A percentile compares a stretch with the other conserved stretches of the same genome.
Conservation (phyloP, 2,888 invertebrate genomes). For the Lasioglossum villosulum region DNA sequence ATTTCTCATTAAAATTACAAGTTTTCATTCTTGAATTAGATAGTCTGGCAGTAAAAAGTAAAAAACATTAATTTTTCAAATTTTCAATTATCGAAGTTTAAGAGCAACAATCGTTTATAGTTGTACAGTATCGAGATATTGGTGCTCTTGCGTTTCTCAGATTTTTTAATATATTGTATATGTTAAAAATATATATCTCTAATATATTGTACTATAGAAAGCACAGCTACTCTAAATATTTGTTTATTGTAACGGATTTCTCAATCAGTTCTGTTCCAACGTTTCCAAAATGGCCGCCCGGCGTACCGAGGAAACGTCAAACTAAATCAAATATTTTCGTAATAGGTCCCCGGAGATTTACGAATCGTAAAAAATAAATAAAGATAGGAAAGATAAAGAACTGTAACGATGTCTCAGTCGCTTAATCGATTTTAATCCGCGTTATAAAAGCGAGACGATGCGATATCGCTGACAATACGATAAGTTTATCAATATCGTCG, state of each 20-base stretch:
- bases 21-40: too few species aligned
- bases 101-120: not conserved
- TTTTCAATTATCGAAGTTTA: not conserved
- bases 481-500: constrained; percentile 28
- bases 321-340: not conserved
- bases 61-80: too few species aligned
- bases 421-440: not conserved
- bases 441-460: not conserved
- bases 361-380: not conserved
- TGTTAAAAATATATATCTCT: too few species aligned
- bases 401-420: not conserved
- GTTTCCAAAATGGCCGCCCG: not conserved
- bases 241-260: not conserved
- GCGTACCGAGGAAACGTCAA: not conserved
- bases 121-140: not conserved
- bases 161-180: not conserved
- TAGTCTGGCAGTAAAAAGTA: too few species aligned
- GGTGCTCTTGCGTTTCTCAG: not conserved
- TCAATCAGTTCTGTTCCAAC: not conserved
- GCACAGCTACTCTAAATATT: not conserved
- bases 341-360: not conserved
- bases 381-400: not conserved
- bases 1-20: not conserved
- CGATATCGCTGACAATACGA: not conserved
- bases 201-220: too few species aligned